Percentiles rank a stretch among this genome's conserved stretches.
Evolutionary conservation across 2,113 vertebrate genomes (phyloP).

Genomic region (Protobothrops flavoviridis): DNA sequence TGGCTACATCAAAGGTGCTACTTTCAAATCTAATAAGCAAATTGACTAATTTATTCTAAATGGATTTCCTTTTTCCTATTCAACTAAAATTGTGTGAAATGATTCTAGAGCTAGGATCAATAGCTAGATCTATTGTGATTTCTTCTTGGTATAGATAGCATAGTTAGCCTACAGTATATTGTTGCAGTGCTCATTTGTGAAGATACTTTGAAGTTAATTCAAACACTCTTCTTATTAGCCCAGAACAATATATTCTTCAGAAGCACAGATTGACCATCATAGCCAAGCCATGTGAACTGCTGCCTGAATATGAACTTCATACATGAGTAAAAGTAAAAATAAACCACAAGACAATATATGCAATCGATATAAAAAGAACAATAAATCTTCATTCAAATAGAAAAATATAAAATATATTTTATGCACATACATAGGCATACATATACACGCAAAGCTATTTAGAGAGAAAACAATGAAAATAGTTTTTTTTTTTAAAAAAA

Average conservation of each 20-base stretch:
- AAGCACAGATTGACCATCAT: too few relatives aligned
- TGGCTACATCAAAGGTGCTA: background rate
- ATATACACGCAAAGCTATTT: background rate
- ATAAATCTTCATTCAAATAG: background rate
- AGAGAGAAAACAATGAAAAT: slow-evolving; percentile 8
- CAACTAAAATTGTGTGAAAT: background rate
- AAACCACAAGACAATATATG: background rate
- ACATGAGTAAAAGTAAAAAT: background rate
- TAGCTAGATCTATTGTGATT: background rate
- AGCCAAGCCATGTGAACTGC: too few relatives aligned
- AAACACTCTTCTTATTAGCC: background rate
- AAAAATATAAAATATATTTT: background rate
- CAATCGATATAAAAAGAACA: background rate
- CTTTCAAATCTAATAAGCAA: background rate
- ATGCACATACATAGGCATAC: too few relatives aligned
- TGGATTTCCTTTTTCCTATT: background rate
- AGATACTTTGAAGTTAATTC: background rate
- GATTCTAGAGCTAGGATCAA: background rate
- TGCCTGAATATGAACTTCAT: too few relatives aligned
- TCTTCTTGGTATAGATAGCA: background rate
- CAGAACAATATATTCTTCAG: background rate
- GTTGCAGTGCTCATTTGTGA: background rate
- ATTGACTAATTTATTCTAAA: background rate
- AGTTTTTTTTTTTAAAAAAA: background rate
- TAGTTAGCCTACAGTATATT: background rate